Percentiles rank a stretch among this genome's conserved stretches.
Evolutionary conservation across 2,113 vertebrate species (phyloP).

Genomic region (Ptychochromis oligacanthus): DNA sequence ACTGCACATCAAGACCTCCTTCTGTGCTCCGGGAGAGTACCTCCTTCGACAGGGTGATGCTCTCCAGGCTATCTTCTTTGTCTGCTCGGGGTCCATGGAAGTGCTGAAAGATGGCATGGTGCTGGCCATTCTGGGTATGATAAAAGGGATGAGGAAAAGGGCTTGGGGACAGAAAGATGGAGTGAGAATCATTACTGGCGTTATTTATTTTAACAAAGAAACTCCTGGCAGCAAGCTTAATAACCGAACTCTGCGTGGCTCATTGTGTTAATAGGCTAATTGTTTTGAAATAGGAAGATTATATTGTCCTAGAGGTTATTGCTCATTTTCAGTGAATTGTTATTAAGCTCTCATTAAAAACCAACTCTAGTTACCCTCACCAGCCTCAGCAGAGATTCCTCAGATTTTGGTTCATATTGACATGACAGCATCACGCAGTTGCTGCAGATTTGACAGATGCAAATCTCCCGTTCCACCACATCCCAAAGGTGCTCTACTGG

Average conservation of each 20-base stretch:
- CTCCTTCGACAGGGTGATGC: slow-evolving; percentile 97
- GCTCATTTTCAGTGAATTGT: slow-evolving; percentile 18
- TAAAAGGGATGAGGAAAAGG: not conserved
- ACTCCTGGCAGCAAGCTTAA: slow-evolving; percentile 3
- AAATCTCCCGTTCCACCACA: not conserved
- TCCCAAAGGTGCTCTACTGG: not conserved
- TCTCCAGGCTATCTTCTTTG: slow-evolving; percentile 96
- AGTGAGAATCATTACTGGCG: not conserved
- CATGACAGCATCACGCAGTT: not conserved
- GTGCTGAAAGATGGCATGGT: slow-evolving; percentile 97
- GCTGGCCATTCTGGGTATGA: slow-evolving; percentile 95
- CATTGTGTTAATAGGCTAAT: slow-evolving; percentile 46
- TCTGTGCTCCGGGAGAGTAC: slow-evolving; percentile 97
- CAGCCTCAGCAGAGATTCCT: not conserved
- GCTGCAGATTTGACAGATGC: not conserved
- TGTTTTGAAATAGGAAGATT: slow-evolving; percentile 34
- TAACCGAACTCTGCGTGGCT: slow-evolving; percentile 36
- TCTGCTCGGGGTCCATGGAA: slow-evolving; percentile 99
- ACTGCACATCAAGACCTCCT: slow-evolving; percentile 97
- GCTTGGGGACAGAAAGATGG: not conserved
- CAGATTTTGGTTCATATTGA: not conserved
- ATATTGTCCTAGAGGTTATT: slow-evolving; percentile 21
- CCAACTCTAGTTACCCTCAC: not conserved
- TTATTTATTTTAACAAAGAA: slow-evolving; percentile 27
- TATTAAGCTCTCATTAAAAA: slow-evolving; percentile 24